These are phyloP conservation scores for Heterotilapia buettikoferi DNA, from an alignment of 2,113 vertebrate genomes.

Conservation along the genomic window DNA sequence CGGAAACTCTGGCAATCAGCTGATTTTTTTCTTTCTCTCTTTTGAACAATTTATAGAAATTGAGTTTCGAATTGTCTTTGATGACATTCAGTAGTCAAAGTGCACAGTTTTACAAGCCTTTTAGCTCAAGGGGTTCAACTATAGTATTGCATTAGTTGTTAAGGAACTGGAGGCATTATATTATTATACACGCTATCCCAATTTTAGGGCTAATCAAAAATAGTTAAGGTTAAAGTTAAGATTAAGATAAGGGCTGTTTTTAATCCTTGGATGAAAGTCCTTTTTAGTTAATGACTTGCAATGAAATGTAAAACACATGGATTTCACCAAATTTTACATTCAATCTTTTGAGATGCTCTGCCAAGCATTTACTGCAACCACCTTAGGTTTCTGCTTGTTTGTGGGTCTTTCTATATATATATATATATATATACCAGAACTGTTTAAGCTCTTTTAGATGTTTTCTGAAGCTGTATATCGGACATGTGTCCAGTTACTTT, in stretches of 20 bases:
- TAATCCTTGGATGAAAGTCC: neutral
- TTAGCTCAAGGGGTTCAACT: neutral
- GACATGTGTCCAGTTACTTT: neutral
- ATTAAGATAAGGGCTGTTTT: neutral
- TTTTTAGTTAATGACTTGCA: neutral
- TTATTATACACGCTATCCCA: neutral
- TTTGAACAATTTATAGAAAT: neutral
- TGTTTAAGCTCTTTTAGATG: neutral
- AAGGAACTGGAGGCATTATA: neutral
- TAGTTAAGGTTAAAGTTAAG: neutral
- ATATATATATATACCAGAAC: accelerated
- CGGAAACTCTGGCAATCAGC: slow-evolving; percentile 57
- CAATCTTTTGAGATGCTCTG: neutral
- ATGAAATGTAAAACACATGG: neutral
- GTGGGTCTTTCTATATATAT: neutral
- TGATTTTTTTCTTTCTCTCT: neutral
- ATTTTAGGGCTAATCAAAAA: neutral
- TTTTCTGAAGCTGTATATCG: neutral
- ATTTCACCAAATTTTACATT: neutral
- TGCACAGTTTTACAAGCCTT: neutral
- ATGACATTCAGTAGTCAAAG: neutral
- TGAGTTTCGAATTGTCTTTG: neutral
- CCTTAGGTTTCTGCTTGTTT: neutral
- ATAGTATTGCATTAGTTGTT: neutral
- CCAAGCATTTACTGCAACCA: neutral